Base-by-base conservation (phyloP, 1,140 invertebrate genomes). In the Tachypleus tridentatus region DNA sequence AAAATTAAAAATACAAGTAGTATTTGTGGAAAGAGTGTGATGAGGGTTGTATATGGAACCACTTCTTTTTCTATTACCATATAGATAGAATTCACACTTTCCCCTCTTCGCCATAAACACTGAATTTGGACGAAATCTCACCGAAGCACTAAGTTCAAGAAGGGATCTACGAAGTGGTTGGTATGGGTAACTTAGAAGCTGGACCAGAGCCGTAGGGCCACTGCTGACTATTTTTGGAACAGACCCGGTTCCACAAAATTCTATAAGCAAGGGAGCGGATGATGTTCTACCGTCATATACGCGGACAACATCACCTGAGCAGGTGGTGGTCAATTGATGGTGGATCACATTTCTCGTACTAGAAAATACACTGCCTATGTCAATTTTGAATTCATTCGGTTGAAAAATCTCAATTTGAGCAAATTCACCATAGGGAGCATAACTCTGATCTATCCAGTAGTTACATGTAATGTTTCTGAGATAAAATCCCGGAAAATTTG, bases 261-360 rank as follows among this genome's bases (percentile, higher is more conserved):
- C 89, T 65, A 93, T 77, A 67, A 93, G 85, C 65, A 93, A 84
- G 5, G 90, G 88, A 76, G 92, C 88, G 70, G 89, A 81, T 6
- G 88, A 91, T 60, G 88, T 92, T 72, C 91, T 91, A 53, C 91
- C 88, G 73, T 93, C 91, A 77, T 92, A 93, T 51, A 93, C 85
- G 76, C 88, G 82, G 69, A 91, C 87, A 74, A 89, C 84, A 72
- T 91, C 88, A 75, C 90, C 93, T 65, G 90, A 86, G 56, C 69
- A 70, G 70, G 86, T 83, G 87, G 90, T 93, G 64, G 87, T 87
- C 75, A 76, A 70, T 60, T 70, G 79, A 69, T 60, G 82, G 75
- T 64, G 75, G 76, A 68, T 70, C 80, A 77, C 52, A 74, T 65
- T 61, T 9, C 64, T 67, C 8, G 49, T 67, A n/a, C 63, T 63